A percentile compares a stretch with the other conserved stretches of the same genome.
phyloP scores from a whole-genome alignment of 2,113 vertebrate genomes.

The Phalacrocorax brasilianus region DNA sequence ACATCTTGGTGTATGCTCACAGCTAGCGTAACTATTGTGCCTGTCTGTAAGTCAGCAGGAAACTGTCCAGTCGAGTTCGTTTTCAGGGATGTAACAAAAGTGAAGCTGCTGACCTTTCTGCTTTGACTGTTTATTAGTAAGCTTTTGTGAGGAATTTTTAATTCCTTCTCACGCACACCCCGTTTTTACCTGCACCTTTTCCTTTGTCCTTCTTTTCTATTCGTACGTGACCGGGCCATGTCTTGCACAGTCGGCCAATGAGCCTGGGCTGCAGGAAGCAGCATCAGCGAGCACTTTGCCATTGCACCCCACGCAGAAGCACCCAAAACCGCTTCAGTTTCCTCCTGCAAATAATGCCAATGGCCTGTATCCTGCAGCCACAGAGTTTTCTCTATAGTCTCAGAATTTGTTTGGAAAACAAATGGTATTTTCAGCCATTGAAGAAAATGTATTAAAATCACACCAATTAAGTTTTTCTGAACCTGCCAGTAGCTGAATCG shows the following conservation, averaged over 20 bases:
- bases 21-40: conserved; percentile 25
- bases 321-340: neutral
- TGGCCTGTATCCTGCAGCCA: neutral
- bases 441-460: neutral
- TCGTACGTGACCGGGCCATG: neutral
- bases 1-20: conserved; percentile 13
- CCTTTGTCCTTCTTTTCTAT: neutral
- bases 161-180: neutral
- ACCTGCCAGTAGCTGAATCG: neutral
- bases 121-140: neutral
- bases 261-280: neutral
- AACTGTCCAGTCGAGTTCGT: neutral
- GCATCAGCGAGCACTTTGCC: neutral
- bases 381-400: neutral
- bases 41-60: conserved; percentile 8
- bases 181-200: neutral
- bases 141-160: neutral
- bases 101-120: neutral
- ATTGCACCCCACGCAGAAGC: neutral
- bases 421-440: neutral
- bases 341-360: neutral
- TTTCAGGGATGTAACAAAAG: neutral
- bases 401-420: neutral
- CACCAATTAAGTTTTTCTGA: neutral
- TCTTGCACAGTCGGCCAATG: rapidly evolving